These are phyloP conservation scores for Ariopsis seemanni DNA, from an alignment of 2,113 vertebrate genomes.

Conservation along the genomic window DNA sequence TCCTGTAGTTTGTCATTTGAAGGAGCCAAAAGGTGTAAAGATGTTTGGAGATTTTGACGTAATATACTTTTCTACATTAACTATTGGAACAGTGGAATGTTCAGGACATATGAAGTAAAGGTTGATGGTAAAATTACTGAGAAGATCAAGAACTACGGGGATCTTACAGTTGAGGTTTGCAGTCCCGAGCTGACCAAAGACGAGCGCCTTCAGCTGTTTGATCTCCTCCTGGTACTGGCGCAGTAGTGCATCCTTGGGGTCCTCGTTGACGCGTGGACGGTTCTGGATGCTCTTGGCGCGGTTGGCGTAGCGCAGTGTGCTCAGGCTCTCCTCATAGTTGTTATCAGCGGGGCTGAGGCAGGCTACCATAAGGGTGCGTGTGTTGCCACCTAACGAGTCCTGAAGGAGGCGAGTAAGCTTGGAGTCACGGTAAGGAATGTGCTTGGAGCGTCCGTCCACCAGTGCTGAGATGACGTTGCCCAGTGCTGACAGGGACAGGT, in stretches of 20 bases:
- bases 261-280: constrained; percentile 83
- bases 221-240: constrained; percentile 89
- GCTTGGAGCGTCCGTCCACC: constrained; percentile 80
- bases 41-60: background rate
- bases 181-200: constrained; percentile 73
- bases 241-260: constrained; percentile 89
- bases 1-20: background rate
- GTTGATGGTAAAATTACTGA: background rate
- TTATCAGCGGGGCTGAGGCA: constrained; percentile 84
- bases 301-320: constrained; percentile 82
- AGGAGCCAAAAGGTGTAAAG: background rate
- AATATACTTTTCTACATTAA: background rate
- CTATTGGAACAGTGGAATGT: background rate
- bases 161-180: constrained; percentile 68
- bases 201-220: constrained; percentile 75
- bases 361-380: constrained; percentile 86
- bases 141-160: background rate
- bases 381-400: constrained; percentile 89
- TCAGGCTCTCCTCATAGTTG: constrained; percentile 87
- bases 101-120: background rate
- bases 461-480: constrained; percentile 88
- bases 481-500: constrained; percentile 85
- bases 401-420: constrained; percentile 89
- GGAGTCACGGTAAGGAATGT: constrained; percentile 86
- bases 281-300: constrained; percentile 88